Conservation (phyloP, 53 echinoderm and acorn worm genomes). For the Holothuria scabra region DNA sequence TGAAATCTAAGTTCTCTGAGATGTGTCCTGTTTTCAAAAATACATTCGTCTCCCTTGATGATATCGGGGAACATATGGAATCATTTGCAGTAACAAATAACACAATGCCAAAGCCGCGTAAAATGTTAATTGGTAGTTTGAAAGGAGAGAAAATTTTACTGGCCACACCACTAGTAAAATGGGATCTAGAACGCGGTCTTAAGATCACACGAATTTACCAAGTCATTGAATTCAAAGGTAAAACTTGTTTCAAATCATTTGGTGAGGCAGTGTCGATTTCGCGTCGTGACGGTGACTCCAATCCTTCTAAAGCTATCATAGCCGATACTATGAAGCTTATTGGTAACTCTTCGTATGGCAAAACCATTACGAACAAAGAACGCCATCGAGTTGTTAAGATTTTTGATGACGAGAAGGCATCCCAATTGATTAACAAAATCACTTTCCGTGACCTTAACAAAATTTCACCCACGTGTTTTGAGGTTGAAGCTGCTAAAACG, state of each 20-base stretch:
- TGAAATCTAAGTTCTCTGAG: no score
- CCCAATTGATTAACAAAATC: not conserved
- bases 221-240: constrained; percentile 33
- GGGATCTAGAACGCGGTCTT: no score
- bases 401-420: constrained; percentile 5
- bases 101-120: no score
- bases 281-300: constrained; percentile 26
- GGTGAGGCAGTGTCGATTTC: constrained; percentile 53
- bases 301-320: not conserved
- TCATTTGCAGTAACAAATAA: no score
- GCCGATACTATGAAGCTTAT: constrained; percentile 13
- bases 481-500: constrained; percentile 28
- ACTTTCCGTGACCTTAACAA: constrained; percentile 13
- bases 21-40: no score
- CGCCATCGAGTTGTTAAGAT: constrained; percentile 22
- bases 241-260: constrained; percentile 42
- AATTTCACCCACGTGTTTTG: constrained; percentile 1
- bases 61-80: no score
- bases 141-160: no score
- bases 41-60: no score
- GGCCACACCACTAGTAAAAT: no score
- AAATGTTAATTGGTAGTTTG: no score
- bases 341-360: constrained; percentile 28
- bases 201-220: constrained; percentile 13
- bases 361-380: constrained; percentile 47